Base-by-base conservation (phyloP, 1,140 invertebrate genomes). In the Drosophila erecta region DNA sequence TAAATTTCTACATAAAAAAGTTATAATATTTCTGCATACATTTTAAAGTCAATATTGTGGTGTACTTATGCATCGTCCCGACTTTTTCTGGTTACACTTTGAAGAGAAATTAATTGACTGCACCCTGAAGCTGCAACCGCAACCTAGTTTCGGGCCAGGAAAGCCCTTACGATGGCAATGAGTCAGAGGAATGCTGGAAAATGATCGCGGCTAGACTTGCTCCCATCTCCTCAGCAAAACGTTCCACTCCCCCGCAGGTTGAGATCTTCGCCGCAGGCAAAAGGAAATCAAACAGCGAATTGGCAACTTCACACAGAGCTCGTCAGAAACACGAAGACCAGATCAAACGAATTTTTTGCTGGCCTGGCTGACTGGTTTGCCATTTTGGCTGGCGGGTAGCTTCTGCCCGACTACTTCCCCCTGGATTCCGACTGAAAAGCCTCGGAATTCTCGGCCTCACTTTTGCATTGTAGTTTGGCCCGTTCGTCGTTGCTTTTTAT, bases 231-330 rank as follows among this genome's bases (percentile, higher is more conserved):
- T 17, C 7, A 10, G 22, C 1, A 8, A 10, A 47, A 3, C 2
- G 22, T 33, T 11, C 10, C 10, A 50, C 27, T 14, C 14, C 53
- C 12, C 24, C 38, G 37, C 37, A 73, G 67, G 33, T 67, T 17
- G 11, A 44, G 17, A 64, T 24, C 24, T 50, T 69, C 64, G 62
- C 50, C 47, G 62, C 37, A 35, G 60, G 49, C 49, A 65, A 73
- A 70, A 84, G 79, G 73, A 87, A 89, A 89, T 87, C 72, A 84
- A 79, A 83, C 40, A 24, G 54, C 58, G 62, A 77, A 77, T 78
- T 78, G 74, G 74, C 75, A 77, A 77, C 51, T 70, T 71, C 35
- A 49, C 59, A 76, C 72, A 70, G 57, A 62, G 64, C 46, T 17
- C n/a, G 35, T 33, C 38, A 17, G 17, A 56, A 30, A 57, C 44